phyloP scores from a whole-genome alignment of 2,113 vertebrate genomes.

The Tinamus guttatus region DNA sequence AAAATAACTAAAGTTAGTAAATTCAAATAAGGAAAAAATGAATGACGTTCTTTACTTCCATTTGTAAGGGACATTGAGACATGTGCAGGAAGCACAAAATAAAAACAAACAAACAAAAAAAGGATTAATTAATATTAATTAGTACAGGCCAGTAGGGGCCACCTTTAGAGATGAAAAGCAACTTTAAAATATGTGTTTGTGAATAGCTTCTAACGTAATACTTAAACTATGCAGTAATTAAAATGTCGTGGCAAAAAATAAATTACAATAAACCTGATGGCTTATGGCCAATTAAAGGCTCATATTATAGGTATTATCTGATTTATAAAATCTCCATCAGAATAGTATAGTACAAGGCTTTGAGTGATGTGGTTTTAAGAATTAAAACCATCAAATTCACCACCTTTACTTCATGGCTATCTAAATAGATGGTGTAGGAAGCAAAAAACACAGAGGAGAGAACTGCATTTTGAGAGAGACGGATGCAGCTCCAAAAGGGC shows the following conservation, averaged over 20 bases:
- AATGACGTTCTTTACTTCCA: conserved; percentile 33
- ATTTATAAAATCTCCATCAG: neutral
- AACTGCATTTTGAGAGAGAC: neutral
- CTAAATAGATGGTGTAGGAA: neutral
- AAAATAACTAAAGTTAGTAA: conserved; percentile 2
- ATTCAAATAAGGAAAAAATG: conserved; percentile 20
- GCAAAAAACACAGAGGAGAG: neutral
- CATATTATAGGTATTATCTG: neutral
- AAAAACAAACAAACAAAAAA: neutral
- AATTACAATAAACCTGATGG: neutral
- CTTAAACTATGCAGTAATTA: neutral
- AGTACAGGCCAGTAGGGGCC: neutral
- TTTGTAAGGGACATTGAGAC: conserved; percentile 36
- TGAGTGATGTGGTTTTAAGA: neutral
- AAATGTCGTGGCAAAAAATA: neutral
- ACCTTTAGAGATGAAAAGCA: neutral
- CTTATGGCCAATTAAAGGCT: neutral
- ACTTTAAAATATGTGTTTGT: neutral
- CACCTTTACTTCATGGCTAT: neutral
- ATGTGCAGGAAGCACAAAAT: neutral
- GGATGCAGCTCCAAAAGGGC: neutral
- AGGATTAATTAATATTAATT: conserved; percentile 40
- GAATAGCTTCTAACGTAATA: neutral
- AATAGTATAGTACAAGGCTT: neutral
- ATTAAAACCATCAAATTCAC: neutral